Base-by-base conservation (phyloP, 2,888 invertebrate species). In the Drosophila eohydei region DNA sequence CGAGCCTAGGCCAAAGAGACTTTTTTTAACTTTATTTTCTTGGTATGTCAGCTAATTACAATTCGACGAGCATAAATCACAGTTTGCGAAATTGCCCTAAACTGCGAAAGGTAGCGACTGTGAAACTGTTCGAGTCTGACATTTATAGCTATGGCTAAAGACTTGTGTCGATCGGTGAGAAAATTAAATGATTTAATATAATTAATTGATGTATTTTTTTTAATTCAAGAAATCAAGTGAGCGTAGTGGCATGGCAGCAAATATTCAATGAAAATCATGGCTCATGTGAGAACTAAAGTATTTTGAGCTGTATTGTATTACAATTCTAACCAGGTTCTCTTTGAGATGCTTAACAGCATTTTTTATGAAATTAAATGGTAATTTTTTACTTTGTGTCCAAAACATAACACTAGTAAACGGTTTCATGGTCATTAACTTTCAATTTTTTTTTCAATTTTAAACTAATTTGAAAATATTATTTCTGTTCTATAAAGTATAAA, bases 1-100 rank as follows among this genome's bases (percentile, higher is more conserved):
- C 84, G 72, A 78, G 86, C 71, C 71, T 69, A 43, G 46, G 65
- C 55, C 56, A 52, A 65, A 60, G 36, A 55, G 11, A 26, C n/a
- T 40, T 34, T 34, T 36, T 38, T 36, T n/a, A 32, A 14, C 14
- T 51, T 7, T 9, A 21, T 16, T 44, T 21, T 30, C 21, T 66
- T 48, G 50, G 28, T 57, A 57, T 74, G 61, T 46, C 58, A 63
- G 58, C 73, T 78, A 73, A 69, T 69, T 54, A 51, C 36, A 16
- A 16, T 32, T 32, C 21, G 48, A 5, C 46, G 54, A 38, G n/a
- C 16, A 78, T 78, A 74, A 78, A 74, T 78, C 74, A 64, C 57
- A 8, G 16, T n/a, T 26, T 46, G 40, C 28, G 34, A 55, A 56
- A 62, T 66, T 50, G 28, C 1, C 40, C 21, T 12, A 34, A 57